These are phyloP conservation scores for Masticophis lateralis DNA, from an alignment of 2,797 vertebrate genomes.

Conservation along the genomic window DNA sequence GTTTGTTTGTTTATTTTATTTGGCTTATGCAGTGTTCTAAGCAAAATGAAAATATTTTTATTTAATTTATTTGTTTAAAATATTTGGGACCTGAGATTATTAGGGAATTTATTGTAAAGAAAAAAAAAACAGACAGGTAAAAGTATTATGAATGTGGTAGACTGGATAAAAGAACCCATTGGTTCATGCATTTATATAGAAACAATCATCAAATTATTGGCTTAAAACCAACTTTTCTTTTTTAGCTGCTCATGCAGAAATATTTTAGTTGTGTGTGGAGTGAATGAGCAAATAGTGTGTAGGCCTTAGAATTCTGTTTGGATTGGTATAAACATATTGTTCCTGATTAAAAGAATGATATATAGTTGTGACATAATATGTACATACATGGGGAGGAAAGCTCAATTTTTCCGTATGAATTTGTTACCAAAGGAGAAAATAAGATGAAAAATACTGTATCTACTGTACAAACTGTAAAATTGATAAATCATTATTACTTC, in stretches of 20 bases:
- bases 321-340: not conserved
- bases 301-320: not conserved
- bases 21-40: constrained; percentile 10
- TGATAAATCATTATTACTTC: constrained; percentile 8
- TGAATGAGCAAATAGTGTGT: accelerated
- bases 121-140: not conserved
- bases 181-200: not conserved
- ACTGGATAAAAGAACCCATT: not conserved
- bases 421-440: not conserved
- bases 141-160: not conserved
- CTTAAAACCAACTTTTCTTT: not conserved
- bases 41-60: not conserved
- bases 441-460: not conserved
- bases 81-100: constrained; percentile 10
- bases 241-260: not conserved
- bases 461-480: not conserved
- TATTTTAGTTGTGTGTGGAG: not conserved
- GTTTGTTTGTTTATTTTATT: constrained; percentile 17
- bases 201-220: not conserved
- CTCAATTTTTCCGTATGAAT: not conserved
- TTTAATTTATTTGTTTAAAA: not conserved
- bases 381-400: not conserved
- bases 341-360: not conserved
- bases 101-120: not conserved
- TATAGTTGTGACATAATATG: not conserved